A percentile compares a stretch with the other conserved stretches of the same genome.
These are phyloP conservation scores for Hafferia zeledoni DNA, from an alignment of 2,797 vertebrate genomes.

Conservation along the genomic window DNA sequence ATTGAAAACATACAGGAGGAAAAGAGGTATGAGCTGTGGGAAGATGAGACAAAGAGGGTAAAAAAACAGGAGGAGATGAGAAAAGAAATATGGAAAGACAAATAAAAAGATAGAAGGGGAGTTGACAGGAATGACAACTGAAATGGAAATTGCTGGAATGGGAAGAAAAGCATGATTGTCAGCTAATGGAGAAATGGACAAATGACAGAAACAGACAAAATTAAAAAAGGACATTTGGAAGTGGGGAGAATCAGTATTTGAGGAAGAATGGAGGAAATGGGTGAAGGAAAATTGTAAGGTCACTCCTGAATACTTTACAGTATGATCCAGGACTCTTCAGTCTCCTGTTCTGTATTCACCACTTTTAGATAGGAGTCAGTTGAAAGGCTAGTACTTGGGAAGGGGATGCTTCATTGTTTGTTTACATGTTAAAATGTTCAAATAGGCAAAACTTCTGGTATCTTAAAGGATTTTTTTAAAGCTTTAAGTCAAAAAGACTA, in stretches of 20 bases:
- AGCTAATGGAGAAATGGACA: background rate
- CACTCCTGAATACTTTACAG: background rate
- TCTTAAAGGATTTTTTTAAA: background rate
- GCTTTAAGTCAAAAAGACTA: background rate
- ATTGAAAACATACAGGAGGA: slow-evolving; percentile 77
- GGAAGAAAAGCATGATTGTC: background rate
- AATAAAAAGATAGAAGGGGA: background rate
- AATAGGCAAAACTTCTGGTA: background rate
- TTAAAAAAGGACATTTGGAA: background rate
- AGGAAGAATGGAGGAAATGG: background rate
- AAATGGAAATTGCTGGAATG: background rate
- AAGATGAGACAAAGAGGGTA: background rate
- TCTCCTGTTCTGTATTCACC: background rate
- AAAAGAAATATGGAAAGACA: background rate
- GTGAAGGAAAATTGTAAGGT: background rate
- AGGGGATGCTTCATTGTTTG: background rate
- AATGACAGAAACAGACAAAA: background rate
- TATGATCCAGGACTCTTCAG: background rate
- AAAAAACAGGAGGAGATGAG: background rate
- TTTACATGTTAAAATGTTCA: background rate
- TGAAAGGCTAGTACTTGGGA: background rate
- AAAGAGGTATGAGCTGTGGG: slow-evolving; percentile 65
- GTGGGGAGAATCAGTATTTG: background rate
- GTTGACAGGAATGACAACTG: background rate
- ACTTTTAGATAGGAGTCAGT: background rate